Evolutionary conservation across 2,113 vertebrate species (phyloP).

Genomic region (Barbus barbus): DNA sequence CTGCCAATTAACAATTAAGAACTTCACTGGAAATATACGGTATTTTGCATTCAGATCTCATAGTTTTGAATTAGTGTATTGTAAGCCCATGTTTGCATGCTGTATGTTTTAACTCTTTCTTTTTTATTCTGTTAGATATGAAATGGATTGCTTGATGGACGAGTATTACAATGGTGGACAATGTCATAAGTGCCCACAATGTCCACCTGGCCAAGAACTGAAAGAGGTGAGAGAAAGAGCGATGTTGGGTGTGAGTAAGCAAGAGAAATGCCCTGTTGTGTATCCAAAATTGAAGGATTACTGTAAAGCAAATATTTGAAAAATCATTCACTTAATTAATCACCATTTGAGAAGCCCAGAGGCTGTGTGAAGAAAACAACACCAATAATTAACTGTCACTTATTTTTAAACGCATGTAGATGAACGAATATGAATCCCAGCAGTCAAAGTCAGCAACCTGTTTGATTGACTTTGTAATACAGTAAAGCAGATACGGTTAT

Average conservation of each 20-base stretch:
- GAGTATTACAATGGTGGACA: slow-evolving; percentile 72
- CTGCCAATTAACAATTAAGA: too few species aligned
- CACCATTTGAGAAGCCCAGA: background rate
- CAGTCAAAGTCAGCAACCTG: background rate
- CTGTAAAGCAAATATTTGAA: background rate
- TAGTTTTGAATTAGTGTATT: background rate
- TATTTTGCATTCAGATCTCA: background rate
- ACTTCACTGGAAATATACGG: too few species aligned
- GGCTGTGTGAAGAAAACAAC: background rate
- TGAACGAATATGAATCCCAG: background rate
- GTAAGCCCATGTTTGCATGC: background rate
- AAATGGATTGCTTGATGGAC: slow-evolving; percentile 71
- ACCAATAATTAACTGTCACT: background rate
- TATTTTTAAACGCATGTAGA: background rate
- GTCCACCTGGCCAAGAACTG: slow-evolving; percentile 79
- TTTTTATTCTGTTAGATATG: slow-evolving; percentile 38
- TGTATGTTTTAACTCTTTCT: background rate
- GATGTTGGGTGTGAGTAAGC: too few species aligned
- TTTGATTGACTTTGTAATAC: too few species aligned
- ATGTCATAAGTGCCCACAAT: slow-evolving; percentile 74
- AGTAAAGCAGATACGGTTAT: too few species aligned
- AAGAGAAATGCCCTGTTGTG: too few species aligned
- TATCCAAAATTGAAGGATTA: background rate
- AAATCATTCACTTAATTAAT: background rate
- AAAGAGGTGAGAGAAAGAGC: slow-evolving; percentile 71